Percentiles rank a stretch among this genome's conserved stretches.
phyloP scores from a whole-genome alignment of 2,888 invertebrate species.

The Nebria brevicollis region DNA sequence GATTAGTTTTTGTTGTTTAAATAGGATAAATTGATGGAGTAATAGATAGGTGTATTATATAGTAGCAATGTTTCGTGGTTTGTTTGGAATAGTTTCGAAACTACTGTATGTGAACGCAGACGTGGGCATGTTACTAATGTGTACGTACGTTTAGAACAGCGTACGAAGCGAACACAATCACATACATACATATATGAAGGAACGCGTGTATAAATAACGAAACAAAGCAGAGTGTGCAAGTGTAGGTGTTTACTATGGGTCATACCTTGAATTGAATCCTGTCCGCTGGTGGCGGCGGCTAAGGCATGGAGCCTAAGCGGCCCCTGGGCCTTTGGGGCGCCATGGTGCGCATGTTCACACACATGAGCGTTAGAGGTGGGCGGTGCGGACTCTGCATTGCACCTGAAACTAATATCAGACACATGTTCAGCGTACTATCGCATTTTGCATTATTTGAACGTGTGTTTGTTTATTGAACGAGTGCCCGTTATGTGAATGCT shows the following conservation, averaged over 20 bases:
- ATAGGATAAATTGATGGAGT: not conserved
- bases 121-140: slow-evolving; percentile 46
- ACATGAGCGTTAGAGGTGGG: not conserved
- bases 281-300: not conserved
- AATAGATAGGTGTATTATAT: not conserved
- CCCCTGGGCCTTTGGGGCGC: slow-evolving; percentile 31
- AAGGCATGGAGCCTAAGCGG: not conserved
- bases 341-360: slow-evolving; percentile 28
- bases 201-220: slow-evolving; percentile 44
- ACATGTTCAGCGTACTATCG: slow-evolving; percentile 31
- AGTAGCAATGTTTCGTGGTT: not conserved
- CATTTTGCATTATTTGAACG: not conserved
- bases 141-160: slow-evolving; percentile 41
- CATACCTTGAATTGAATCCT: slow-evolving; percentile 7
- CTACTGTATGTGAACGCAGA: slow-evolving; percentile 13
- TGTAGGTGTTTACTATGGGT: slow-evolving; percentile 28
- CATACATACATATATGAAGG: slow-evolving; percentile 43
- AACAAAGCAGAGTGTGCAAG: slow-evolving; percentile 19
- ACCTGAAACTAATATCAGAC: slow-evolving; percentile 39
- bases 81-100: slow-evolving; percentile 3
- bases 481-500: not conserved
- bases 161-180: slow-evolving; percentile 40
- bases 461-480: not conserved
- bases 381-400: slow-evolving; percentile 10
- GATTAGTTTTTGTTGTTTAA: not conserved